These are phyloP conservation scores for Henricia sp. DNA, from an alignment of 53 echinoderm and acorn worm species.

Conservation along the genomic window DNA sequence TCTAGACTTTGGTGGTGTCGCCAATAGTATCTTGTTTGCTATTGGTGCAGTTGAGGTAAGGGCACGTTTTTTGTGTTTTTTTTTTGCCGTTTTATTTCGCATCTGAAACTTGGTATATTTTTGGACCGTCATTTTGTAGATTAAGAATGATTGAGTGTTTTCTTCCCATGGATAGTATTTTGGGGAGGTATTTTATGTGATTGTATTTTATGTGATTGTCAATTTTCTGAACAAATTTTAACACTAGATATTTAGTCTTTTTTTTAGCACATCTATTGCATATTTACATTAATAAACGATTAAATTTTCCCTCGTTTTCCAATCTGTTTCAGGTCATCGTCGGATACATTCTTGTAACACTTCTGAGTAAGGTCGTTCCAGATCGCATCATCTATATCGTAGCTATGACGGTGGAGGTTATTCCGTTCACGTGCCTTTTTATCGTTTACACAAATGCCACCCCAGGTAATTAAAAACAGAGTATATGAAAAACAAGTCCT, in stretches of 20 bases:
- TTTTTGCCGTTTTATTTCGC: too few species aligned
- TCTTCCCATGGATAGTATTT: too few species aligned
- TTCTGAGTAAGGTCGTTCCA: conserved; percentile 69
- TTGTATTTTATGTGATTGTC: too few species aligned
- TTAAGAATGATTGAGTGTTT: too few species aligned
- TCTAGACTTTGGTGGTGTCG: conserved; percentile 73
- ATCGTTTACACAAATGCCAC: conserved; percentile 71
- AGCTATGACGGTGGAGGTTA: conserved; percentile 71
- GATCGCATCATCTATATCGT: conserved; percentile 67
- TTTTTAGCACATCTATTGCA: neutral
- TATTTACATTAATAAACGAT: too few species aligned
- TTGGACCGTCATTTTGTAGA: too few species aligned
- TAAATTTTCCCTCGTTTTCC: too few species aligned
- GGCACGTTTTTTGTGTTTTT: too few species aligned
- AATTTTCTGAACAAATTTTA: too few species aligned
- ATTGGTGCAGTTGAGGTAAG: conserved; percentile 82
- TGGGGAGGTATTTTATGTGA: too few species aligned
- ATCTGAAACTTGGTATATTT: too few species aligned
- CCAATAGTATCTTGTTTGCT: conserved; percentile 85
- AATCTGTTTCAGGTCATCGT: conserved; percentile 60
- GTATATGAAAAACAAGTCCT: neutral
- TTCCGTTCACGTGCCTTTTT: conserved; percentile 54
- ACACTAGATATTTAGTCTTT: neutral
- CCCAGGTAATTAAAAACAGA: conserved; percentile 56
- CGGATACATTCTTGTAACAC: conserved; percentile 62